A percentile compares a stretch with the other conserved stretches of the same genome.
Conservation (phyloP, 2,113 vertebrate species). For the Rattus rattus region DNA sequence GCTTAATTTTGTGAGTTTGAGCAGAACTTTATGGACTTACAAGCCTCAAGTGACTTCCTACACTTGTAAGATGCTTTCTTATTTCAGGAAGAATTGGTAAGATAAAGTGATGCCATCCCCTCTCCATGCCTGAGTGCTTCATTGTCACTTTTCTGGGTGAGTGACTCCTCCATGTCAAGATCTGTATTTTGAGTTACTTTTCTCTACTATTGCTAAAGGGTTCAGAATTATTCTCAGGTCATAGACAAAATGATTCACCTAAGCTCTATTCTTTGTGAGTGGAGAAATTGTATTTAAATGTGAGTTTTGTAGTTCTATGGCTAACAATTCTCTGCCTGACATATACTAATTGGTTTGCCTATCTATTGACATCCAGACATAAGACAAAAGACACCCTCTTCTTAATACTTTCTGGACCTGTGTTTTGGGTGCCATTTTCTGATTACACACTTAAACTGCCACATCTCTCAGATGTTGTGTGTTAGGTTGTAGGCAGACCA, state of each 20-base stretch:
- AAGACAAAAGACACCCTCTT: not conserved
- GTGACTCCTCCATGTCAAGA: not conserved
- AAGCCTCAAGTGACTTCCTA: not conserved
- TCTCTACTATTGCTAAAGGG: not conserved
- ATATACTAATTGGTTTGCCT: not conserved
- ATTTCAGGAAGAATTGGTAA: not conserved
- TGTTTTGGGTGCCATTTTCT: conserved; percentile 26
- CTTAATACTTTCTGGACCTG: not conserved
- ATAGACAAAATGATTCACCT: not conserved
- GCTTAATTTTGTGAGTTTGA: not conserved
- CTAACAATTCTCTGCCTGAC: not conserved
- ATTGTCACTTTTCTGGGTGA: not conserved
- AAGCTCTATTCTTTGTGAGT: not conserved
- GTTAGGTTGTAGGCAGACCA: not conserved
- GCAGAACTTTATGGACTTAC: too few species aligned
- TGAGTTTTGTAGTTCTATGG: not conserved
- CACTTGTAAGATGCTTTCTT: not conserved
- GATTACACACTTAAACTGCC: conserved; percentile 43
- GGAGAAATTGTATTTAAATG: not conserved
- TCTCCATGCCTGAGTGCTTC: not conserved
- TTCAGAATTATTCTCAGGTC: not conserved
- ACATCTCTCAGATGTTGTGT: conserved; percentile 17
- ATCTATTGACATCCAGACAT: not conserved
- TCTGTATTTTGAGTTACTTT: not conserved
- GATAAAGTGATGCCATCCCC: not conserved